Base-by-base conservation (phyloP, 2,888 invertebrate genomes). In the Parnassius apollo region DNA sequence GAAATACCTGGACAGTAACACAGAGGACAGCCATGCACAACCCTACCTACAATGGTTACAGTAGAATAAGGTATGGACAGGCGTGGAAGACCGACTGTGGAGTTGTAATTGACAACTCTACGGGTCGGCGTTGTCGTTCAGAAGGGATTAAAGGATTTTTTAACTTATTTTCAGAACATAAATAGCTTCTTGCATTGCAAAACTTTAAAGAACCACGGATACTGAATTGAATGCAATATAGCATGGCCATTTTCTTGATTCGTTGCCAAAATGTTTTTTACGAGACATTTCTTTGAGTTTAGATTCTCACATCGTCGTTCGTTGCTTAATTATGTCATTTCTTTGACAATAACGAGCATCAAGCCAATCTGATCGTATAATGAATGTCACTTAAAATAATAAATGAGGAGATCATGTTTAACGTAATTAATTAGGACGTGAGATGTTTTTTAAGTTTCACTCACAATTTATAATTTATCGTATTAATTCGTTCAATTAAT, bases 321-420 rank as follows among this genome's bases (percentile, higher is more conserved):
- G 13, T 51, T 25, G 45, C 22, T 25, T 50, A 59, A 63, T 63
- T 55, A 55, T 59, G 62, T 59, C n/a, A 55, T 63, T 62, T 59
- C 54, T 63, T 63, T 55, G 57, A 49, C 53, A 44, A 10, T 2
- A 10, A 22, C 46, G 22, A 46, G 25, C 42, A 46, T 35, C 10
- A 11, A 10, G 10, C 18, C 46, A 25, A 49, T 49, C 49, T 13
- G 49, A 49, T 49, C 9, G 57, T 3, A 57, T 52, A 61, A 61
- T 56, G 10, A 59, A 53, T 8, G 42, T 57, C 51, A 46, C 13
- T 35, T 42, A 42, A 18, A 55, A 44, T 54, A 61, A 61, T 57
- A 52, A 55, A 35, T 18, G 57, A 59, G 13, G 46, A 35, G 45
- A 53, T 52, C 46, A 46, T 51, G n/a, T 18, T 46, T 57, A 35